Evolutionary conservation across 1,140 invertebrate genomes (phyloP).

Genomic region (Dendrolimus kikuchii): DNA sequence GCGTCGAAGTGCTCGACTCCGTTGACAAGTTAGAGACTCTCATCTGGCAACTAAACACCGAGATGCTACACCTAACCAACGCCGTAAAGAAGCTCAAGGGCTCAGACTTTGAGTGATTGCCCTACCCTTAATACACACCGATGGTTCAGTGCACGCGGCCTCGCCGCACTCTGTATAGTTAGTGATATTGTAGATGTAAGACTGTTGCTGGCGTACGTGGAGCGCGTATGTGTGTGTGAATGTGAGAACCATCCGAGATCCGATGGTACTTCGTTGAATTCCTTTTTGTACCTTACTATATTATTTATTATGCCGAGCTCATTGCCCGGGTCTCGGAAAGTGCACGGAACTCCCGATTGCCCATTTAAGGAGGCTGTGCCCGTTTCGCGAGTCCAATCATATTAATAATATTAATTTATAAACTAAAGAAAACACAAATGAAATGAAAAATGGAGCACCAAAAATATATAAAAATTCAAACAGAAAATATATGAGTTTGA

Average conservation of each 20-base stretch:
- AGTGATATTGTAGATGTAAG: slow-evolving; percentile 67
- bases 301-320: slow-evolving; percentile 69
- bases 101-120: slow-evolving; percentile 69
- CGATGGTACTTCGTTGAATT: slow-evolving; percentile 61
- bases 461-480: slow-evolving; percentile 57
- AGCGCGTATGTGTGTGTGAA: slow-evolving; percentile 42
- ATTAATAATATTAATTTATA: slow-evolving; percentile 67
- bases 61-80: slow-evolving; percentile 87
- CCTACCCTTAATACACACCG: slow-evolving; percentile 26
- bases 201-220: slow-evolving; percentile 49
- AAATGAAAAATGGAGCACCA: slow-evolving; percentile 68
- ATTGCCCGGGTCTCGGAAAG: slow-evolving; percentile 57
- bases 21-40: slow-evolving; percentile 87
- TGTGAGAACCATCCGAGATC: slow-evolving; percentile 58
- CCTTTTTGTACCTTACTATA: slow-evolving; percentile 63
- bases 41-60: slow-evolving; percentile 85
- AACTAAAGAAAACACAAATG: slow-evolving; percentile 57
- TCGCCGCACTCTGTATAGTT: slow-evolving; percentile 60
- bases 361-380: slow-evolving; percentile 52
- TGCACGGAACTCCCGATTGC: slow-evolving; percentile 50
- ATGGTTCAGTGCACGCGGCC: slow-evolving; percentile 51
- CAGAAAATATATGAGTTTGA: slow-evolving; percentile 66
- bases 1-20: slow-evolving; percentile 92
- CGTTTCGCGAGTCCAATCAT: slow-evolving; percentile 45
- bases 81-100: slow-evolving; percentile 86